Evolutionary conservation across 1,140 invertebrate genomes (phyloP).

Genomic region (Hesperophylax magnus): DNA sequence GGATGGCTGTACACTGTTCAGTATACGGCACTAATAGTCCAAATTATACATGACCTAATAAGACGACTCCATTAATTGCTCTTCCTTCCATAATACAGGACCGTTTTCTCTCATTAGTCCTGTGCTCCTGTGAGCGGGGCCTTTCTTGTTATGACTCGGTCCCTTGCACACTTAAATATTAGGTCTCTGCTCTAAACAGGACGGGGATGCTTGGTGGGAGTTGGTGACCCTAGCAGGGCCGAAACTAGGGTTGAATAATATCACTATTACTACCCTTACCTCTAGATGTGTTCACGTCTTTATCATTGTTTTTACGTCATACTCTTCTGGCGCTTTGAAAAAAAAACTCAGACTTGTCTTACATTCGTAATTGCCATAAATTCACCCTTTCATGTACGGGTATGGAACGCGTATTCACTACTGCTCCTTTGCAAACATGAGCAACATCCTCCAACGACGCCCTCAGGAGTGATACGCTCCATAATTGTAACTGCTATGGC

Average conservation of each 20-base stretch:
- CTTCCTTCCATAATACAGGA: slow-evolving; percentile 33
- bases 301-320: no score
- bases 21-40: slow-evolving; percentile 27
- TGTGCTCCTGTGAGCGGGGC: slow-evolving; percentile 3
- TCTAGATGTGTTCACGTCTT: no score
- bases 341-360: no score
- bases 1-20: slow-evolving; percentile 3
- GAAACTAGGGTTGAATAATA: background rate
- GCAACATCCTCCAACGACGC: background rate
- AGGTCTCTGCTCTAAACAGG: background rate
- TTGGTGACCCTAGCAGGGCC: background rate
- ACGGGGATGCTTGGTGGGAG: background rate
- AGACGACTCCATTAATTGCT: slow-evolving; percentile 40
- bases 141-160: slow-evolving; percentile 40
- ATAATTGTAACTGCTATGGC: slow-evolving; percentile 17
- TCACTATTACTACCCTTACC: background rate
- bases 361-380: slow-evolving; percentile 18
- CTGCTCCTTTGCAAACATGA: slow-evolving; percentile 24
- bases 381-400: slow-evolving; percentile 19
- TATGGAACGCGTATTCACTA: background rate
- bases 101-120: slow-evolving; percentile 40
- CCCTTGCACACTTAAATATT: slow-evolving; percentile 19
- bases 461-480: slow-evolving; percentile 18
- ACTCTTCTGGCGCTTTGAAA: no score
- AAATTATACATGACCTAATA: slow-evolving; percentile 43